Base-by-base conservation (phyloP, 2,888 invertebrate species). In the Sarcophaga rosellei region DNA sequence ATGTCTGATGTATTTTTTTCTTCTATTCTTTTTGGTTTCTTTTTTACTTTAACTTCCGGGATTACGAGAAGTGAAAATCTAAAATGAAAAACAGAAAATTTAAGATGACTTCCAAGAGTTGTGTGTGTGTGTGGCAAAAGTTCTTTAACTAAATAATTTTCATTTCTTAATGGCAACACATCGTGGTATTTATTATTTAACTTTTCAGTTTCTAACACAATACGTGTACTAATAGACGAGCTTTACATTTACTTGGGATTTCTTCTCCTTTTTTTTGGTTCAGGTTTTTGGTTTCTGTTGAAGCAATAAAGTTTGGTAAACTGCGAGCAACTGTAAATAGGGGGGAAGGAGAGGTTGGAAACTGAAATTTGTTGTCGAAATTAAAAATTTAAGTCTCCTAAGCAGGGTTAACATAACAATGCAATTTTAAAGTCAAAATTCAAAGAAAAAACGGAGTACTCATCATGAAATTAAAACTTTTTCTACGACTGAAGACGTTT, bases 41-140 rank as follows among this genome's bases (percentile, higher is more conserved):
- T 23, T 15, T 47, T 62, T 70, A 78, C 69, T 62, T 78, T 78
- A 78, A 62, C 62, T 73, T 65, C 57, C 57, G 65, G 57, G 44
- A 65, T 79, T 57, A n/a, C n/a, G n/a, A 35, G 44, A 57, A 63
- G 57, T 20, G 35, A 35, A 35, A 35, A 2, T 35, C 35, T 21
- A 17, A 72, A 57, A 59, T 57, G 47, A 62, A 62, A 62, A 53
- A 20, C 35, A 35, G 53, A 69, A 15, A 62, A 47, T 74, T 78
- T 45, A 69, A 78, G 45, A 69, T n/a, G 17, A 70, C 62, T 61
- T 70, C 17, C 25, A 20, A 63, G 23, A 57, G 53, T 8, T 63
- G 45, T 63, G 17, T 63, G 17, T 63, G 62, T 63, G 17, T 63
- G 17, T 63, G 45, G 23, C 2, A 59, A 78, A 53, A 23, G 21